Base-by-base conservation (phyloP, 1,140 invertebrate genomes). In the Drosophila lowei region DNA sequence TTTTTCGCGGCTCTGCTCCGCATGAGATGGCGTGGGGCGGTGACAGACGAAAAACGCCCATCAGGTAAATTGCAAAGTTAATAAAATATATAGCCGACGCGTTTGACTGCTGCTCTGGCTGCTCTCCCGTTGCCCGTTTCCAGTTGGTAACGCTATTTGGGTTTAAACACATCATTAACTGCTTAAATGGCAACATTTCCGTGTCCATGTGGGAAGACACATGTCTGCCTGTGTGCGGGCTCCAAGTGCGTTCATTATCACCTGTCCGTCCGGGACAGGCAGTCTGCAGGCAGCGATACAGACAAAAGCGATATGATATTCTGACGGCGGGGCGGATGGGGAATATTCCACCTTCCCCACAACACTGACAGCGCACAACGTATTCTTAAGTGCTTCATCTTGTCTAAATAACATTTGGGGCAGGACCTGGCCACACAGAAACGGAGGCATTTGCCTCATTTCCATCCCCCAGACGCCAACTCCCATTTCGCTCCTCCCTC, bases 41-140 rank as follows among this genome's bases (percentile, higher is more conserved):
- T 18, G 18, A 18, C 44, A 13, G 9, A 5, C 34, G n/a, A 44
- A 41, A 57, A 66, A 77, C 57, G 77, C 52, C 59, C 81, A 77
- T 81, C 81, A 86, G 75, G 80, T 77, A 86, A 85, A 86, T 88
- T 88, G 81, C 74, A 77, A 81, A 88, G 83, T 88, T 86, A 88
- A 88, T 88, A 86, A 86, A 81, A 60, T 72, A 86, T 38, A 83
- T 75, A 81, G 81, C 47, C 57, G 57, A 61, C 57, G 49, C 57
- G 71, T 28, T 41, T 30, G 30, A 8, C 30, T 30, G 30, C 30
- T 30, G 8, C 11, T 38, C 11, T 13, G 34, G 11, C 4, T 38
- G 9, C 34, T 38, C 34, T 38, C 11, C 34, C 34, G 34, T 38
- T 38, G 34, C 34, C 34, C 34, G 11, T 70, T 80, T 80, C 52